Evolutionary conservation across 2,888 invertebrate species (phyloP), one percentile per base, ranked within the genome.

Genomic region (Axea sp.): DNA sequence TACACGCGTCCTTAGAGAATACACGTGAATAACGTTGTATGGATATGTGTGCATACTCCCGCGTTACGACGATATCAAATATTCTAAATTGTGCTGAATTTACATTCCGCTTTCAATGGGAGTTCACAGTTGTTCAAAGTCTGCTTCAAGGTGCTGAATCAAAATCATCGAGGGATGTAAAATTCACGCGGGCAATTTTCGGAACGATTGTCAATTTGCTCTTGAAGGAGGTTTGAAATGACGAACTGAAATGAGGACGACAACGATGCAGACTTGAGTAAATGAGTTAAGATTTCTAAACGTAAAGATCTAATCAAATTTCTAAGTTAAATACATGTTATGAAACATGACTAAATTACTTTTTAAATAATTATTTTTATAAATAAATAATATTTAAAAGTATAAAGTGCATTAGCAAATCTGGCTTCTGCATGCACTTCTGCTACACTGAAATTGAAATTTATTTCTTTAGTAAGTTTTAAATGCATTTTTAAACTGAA

Each of bases 81-180:
- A 60, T 47, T 60, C 60, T 37, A 37, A 60, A 60, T 47, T 60
- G 33, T 47, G 47, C 60, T 37, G 47, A 53, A 60, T 60, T 60
- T 60, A 60, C 60, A 22, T 59, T 43, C 24, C 37, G 26, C 37
- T 47, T 47, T 47, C 47, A 45, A 35, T 26, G 47, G 28, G 6
- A 60, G 45, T 47, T 60, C 30, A 22, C 37, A 47, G 24, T 53
- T 33, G 35, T 26, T 53, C 15, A 26, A 33, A 43, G 57, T 57
- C 41, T 43, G 15, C 30, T 28, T 11, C 43, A 43, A 43, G 31
- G 24, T 9, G 43, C 8, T 8, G 28, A 43, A 33, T 43, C 41
- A 30, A 55, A 55, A 43, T 57, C 11, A 37, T 43, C 12, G 41
- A 12, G 33, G 33, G 33, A 53, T 33, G 57, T 31, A 33, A 57